A percentile compares a stretch with the other conserved stretches of the same genome.
Conservation (phyloP, 2,797 vertebrate genomes). For the Hapalemur alaotrensis region DNA sequence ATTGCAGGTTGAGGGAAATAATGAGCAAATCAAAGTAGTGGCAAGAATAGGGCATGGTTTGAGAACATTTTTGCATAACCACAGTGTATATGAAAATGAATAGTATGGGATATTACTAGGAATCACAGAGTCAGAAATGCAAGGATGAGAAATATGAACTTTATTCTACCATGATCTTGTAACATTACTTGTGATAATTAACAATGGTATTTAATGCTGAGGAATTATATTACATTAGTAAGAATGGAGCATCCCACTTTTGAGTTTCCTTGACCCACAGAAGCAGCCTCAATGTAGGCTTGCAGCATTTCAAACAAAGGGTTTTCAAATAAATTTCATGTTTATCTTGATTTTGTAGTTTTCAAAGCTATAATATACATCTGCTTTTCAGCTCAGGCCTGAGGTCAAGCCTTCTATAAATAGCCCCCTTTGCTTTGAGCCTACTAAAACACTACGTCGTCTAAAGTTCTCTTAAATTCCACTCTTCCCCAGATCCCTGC, state of each 20-base stretch:
- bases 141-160: background rate
- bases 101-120: background rate
- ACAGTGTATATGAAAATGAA: background rate
- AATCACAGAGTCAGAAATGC: background rate
- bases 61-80: background rate
- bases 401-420: background rate
- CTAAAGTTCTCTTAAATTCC: background rate
- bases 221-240: background rate
- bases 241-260: background rate
- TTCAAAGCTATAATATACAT: background rate
- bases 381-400: background rate
- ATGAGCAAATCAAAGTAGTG: background rate
- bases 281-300: background rate
- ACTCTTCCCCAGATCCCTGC: background rate
- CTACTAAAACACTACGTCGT: background rate
- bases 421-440: background rate
- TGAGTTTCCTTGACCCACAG: background rate
- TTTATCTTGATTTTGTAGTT: background rate
- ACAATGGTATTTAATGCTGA: background rate
- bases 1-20: background rate
- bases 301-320: background rate
- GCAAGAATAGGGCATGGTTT: background rate
- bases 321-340: background rate
- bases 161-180: background rate
- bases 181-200: background rate